Percentiles rank a stretch among this genome's conserved stretches.
phyloP scores from a whole-genome alignment of 2,797 vertebrate species.

The Arnoldichthys spilopterus region DNA sequence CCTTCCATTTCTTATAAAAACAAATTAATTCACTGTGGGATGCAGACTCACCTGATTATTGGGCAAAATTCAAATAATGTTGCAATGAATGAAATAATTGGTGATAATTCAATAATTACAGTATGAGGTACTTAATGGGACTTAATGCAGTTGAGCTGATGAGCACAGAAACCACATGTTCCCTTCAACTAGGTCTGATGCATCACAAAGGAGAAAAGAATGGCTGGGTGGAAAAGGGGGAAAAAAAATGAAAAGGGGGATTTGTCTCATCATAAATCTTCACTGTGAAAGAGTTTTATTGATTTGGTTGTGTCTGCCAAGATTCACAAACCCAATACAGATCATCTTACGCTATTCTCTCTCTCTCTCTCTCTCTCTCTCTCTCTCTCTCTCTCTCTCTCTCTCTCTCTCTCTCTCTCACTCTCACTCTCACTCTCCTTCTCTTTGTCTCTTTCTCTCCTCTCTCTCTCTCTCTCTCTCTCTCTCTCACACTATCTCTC shows the following conservation, averaged over 20 bases:
- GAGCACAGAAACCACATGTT: not conserved
- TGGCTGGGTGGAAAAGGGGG: not conserved
- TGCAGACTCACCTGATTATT: not conserved
- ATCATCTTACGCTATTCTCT: not conserved
- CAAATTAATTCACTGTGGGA: not conserved
- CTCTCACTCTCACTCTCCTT: not conserved
- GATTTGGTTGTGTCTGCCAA: conserved; percentile 20
- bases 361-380: conserved; percentile 22
- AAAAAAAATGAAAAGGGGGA: not conserved
- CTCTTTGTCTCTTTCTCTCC: not conserved
- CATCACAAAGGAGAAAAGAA: not conserved
- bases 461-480: not conserved
- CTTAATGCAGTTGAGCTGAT: not conserved
- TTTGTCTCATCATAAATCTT: conserved; percentile 27
- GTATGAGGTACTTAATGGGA: not conserved
- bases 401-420: not conserved
- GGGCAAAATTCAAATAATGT: not conserved
- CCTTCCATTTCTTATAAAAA: not conserved
- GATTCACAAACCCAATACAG: conserved; percentile 12
- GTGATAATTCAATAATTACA: not conserved
- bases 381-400: not conserved
- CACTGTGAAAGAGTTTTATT: conserved; percentile 15
- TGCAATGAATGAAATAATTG: not conserved
- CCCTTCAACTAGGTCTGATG: not conserved
- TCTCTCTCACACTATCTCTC: not conserved